Evolutionary conservation across 2,888 invertebrate species (phyloP).

Genomic region (Macropis europaea): DNA sequence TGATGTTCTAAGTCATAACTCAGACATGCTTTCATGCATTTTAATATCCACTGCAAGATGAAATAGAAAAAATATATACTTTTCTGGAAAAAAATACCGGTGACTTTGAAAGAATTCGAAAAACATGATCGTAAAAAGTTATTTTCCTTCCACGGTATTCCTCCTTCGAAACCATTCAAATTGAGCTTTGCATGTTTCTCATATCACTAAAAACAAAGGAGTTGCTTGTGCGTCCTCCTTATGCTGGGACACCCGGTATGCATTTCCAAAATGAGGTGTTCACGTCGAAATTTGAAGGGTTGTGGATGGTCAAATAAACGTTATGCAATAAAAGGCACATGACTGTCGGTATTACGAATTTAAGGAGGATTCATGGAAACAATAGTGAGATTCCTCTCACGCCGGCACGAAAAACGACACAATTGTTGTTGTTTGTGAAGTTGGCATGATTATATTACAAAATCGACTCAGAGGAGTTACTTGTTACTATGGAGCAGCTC

Average conservation of each 20-base stretch:
- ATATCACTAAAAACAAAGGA: no score
- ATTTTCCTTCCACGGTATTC: no score
- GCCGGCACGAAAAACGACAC: conserved; percentile 21
- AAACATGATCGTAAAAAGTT: no score
- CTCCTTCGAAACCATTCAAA: no score
- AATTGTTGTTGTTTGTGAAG: conserved; percentile 26
- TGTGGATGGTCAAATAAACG: conserved; percentile 1
- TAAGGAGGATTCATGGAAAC: conserved; percentile 23
- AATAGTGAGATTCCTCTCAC: conserved; percentile 57
- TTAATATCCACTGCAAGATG: no score
- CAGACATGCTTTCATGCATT: no score
- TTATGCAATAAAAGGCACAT: conserved; percentile 18
- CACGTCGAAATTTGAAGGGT: background rate
- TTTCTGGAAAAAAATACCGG: no score
- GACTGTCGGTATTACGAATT: conserved; percentile 38
- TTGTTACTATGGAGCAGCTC: conserved; percentile 23
- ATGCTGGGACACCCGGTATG: background rate
- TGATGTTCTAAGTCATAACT: no score
- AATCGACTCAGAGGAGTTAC: conserved; percentile 24
- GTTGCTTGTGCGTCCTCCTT: background rate
- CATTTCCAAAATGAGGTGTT: background rate
- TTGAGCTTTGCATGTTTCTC: no score
- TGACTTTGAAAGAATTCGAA: no score
- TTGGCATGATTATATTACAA: conserved; percentile 16
- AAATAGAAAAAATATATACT: no score